A percentile compares a stretch with the other conserved stretches of the same genome.
Evolutionary conservation across 2,113 vertebrate species (phyloP).

Genomic region (Indri indri): DNA sequence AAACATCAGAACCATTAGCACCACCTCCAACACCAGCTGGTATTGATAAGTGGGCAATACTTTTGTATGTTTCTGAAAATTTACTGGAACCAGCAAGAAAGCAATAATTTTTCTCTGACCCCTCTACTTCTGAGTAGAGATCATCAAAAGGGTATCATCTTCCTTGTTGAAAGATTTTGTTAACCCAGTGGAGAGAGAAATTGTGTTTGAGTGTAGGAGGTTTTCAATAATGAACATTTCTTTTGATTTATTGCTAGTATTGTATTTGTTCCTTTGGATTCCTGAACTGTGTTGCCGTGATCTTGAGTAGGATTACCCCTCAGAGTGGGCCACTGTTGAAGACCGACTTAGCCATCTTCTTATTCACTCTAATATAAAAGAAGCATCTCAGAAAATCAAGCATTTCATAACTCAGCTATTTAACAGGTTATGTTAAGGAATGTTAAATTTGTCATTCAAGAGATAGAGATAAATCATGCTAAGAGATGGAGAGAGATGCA

Average conservation of each 20-base stretch:
- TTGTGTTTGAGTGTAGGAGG: background rate
- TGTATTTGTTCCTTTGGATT: background rate
- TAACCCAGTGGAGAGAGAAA: background rate
- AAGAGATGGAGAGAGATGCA: background rate
- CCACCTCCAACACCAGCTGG: background rate
- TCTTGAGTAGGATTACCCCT: background rate
- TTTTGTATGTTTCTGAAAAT: background rate
- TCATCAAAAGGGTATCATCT: background rate
- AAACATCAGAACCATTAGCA: background rate
- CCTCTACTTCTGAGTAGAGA: background rate
- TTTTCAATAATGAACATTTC: background rate
- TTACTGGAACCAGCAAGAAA: background rate
- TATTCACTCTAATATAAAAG: background rate
- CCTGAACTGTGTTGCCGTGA: background rate
- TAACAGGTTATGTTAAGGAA: background rate
- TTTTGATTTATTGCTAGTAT: background rate
- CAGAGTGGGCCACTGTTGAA: background rate
- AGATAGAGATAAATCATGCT: background rate
- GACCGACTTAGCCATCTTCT: background rate
- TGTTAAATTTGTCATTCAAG: background rate
- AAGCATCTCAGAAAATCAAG: background rate
- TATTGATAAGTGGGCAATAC: background rate
- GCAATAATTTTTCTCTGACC: background rate
- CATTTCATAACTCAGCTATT: background rate
- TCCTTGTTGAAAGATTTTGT: background rate